Base-by-base conservation (phyloP, 2,113 vertebrate species). In the Eupsittula cactorum region DNA sequence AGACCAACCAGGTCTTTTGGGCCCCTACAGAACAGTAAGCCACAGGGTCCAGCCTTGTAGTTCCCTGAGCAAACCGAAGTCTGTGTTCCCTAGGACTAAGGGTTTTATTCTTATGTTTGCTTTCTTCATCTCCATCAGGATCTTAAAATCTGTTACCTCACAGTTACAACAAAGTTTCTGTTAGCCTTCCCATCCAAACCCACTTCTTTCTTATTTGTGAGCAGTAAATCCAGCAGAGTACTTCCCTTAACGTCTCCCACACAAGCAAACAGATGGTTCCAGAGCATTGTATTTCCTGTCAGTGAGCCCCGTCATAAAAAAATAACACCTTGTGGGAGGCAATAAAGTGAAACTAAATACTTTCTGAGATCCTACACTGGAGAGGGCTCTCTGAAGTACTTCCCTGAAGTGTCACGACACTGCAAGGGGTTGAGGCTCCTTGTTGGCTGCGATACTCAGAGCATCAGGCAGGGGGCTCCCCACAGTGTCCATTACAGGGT, bases 401-500 rank as follows among this genome's bases (percentile, higher is more conserved):
- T 90, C 33, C 17, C 14, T n/a, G 28, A 42, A 50, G 18, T 53
- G 9, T 46, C 44, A 44, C 17, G 13, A 53, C 28, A 17, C 17
- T 53, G 15, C 3, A 69, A 21, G 5, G 6, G 12, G 13, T 63
- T 23, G 20, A 46, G 13, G 6, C 6, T 57, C 4, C 46, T 37
- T 69, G 24, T 33, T 3, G 31, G 3, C 8, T 70, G 24, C 7
- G 39, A 13, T 39, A 16, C 16, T 44, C 31, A 13, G 17, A 69
- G 11, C 6, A 6, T 33, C 25, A 65, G 5, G 35, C 25, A 65
- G 6, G 3, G 6, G 7, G 3, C 2, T 73, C 8, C 55, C n/a
- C 11, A 10, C 11, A 29, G 13, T 10, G 6, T 29, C 16, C 1
- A 1, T 33, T 21, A 50, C 7, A 28, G 8, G 5, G 44, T 9